Base-by-base conservation (phyloP, 2,888 invertebrate species). In the Minunthozetes semirufus region DNA sequence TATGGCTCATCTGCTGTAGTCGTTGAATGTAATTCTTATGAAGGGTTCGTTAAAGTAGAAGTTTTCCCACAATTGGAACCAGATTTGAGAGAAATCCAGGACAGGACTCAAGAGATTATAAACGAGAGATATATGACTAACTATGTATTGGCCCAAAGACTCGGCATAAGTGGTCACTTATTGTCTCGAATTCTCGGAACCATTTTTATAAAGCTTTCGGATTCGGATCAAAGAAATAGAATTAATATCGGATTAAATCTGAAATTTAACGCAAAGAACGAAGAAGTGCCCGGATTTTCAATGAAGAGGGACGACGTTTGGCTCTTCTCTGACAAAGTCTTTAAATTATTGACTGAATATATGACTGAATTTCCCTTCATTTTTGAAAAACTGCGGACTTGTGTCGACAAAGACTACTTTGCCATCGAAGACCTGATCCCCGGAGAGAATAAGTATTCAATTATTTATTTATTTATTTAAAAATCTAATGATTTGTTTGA, bases 221-320 rank as follows among this genome's bases (percentile, higher is more conserved):
- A 78, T 77, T 77, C 72, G 78, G 75, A 76, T 78, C 70, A 79
- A 79, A 78, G 80, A 78, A 82, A 80, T 42, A 6, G 42, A 77
- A 82, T 89, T 19, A 96, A 96, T 82, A 87, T 97, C 38, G 98
- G 97, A 0, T 86, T 98, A 66, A 93, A 94, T 82, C 85, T 98
- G 27, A 97, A 97, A 84, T 92, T 90, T 81, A 92, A 90, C 77
- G 93, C 92, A 81, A 88, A 83, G 25, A 87, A 87, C 79, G 85
- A 87, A 80, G 88, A 91, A 86, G 53, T 77, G n/a, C 75, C 77
- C 61, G 79, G 79, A 1, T 79, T 72, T 68, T 78, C 80, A 0
- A 78, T 77, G 42, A 78, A 73, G 59, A 59, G 50, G 29, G 82
- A 83, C 19, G 81, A 81, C 59, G 80, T 80, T 5, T 97, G 96